Conservation (phyloP, 2,113 vertebrate species). For the Actenoides hombroni region DNA sequence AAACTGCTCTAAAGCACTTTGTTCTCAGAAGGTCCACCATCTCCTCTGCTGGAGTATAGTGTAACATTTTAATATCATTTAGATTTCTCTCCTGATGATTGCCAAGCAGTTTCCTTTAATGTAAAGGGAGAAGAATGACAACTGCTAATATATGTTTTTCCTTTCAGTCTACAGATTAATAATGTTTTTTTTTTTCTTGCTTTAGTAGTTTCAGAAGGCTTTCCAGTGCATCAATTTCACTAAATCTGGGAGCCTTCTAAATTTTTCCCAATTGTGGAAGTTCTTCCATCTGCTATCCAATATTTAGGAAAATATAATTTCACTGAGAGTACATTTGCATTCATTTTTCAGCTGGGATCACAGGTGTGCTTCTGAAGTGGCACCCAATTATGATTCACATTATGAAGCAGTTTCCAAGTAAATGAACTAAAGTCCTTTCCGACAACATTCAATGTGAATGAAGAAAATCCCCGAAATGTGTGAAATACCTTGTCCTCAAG, state of each 20-base stretch:
- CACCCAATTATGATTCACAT: not conserved
- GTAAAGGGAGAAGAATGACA: not conserved
- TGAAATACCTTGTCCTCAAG: not conserved
- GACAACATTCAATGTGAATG: not conserved
- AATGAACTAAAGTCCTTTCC: not conserved
- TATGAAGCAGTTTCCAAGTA: not conserved
- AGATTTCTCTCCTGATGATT: constrained; percentile 9
- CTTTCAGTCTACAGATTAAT: not conserved
- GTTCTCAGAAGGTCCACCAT: not conserved
- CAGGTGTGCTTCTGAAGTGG: not conserved
- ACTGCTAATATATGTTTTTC: not conserved
- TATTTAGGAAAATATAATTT: not conserved
- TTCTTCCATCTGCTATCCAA: not conserved
- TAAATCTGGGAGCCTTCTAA: not conserved
- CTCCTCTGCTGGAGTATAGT: not conserved
- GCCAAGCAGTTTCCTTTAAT: constrained; percentile 18
- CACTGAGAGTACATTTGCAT: not conserved
- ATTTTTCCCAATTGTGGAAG: not conserved
- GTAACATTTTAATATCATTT: not conserved
- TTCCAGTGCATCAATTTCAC: not conserved
- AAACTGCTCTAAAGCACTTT: not conserved
- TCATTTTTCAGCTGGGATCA: not conserved
- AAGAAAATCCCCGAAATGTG: not conserved
- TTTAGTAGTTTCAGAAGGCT: not conserved
- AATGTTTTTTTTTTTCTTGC: not conserved